A percentile compares a stretch with the other conserved stretches of the same genome.
phyloP scores from a whole-genome alignment of 2,888 invertebrate genomes.

The Amorpha juglandis region DNA sequence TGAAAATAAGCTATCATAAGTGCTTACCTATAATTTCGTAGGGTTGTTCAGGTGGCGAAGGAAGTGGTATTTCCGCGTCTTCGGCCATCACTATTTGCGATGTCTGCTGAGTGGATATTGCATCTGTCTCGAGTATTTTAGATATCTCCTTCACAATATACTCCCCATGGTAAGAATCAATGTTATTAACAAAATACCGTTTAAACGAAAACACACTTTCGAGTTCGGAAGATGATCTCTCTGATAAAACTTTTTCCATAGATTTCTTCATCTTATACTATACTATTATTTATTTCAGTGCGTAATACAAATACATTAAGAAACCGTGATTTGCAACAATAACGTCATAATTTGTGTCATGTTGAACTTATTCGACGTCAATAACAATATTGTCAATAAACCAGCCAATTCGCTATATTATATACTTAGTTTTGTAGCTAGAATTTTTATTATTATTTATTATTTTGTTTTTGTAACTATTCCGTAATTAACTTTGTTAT shows the following conservation, averaged over 20 bases:
- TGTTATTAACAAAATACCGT: slow-evolving; percentile 85
- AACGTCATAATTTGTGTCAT: too few species aligned
- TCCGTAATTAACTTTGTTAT: too few species aligned
- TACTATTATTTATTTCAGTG: not conserved
- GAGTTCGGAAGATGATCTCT: slow-evolving; percentile 48
- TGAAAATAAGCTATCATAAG: too few species aligned
- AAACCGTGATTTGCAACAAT: too few species aligned
- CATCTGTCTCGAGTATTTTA: slow-evolving; percentile 62
- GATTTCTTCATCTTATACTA: not conserved
- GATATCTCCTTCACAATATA: slow-evolving; percentile 69
- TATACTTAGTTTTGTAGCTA: too few species aligned
- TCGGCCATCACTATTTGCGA: slow-evolving; percentile 59
- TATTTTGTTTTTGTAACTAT: too few species aligned
- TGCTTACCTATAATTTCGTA: slow-evolving; percentile 72
- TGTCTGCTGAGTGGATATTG: slow-evolving; percentile 45
- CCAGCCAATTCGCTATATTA: too few species aligned
- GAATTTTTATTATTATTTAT: too few species aligned
- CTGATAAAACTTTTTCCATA: slow-evolving; percentile 42
- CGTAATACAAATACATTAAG: too few species aligned
- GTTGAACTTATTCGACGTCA: too few species aligned
- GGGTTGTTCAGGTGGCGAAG: slow-evolving; percentile 55
- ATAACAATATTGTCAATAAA: too few species aligned
- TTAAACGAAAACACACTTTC: slow-evolving; percentile 67
- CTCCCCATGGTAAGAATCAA: slow-evolving; percentile 85
- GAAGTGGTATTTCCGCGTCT: slow-evolving; percentile 50